Evolutionary conservation across 2,797 vertebrate species (phyloP).

Genomic region (Leuciscus waleckii): DNA sequence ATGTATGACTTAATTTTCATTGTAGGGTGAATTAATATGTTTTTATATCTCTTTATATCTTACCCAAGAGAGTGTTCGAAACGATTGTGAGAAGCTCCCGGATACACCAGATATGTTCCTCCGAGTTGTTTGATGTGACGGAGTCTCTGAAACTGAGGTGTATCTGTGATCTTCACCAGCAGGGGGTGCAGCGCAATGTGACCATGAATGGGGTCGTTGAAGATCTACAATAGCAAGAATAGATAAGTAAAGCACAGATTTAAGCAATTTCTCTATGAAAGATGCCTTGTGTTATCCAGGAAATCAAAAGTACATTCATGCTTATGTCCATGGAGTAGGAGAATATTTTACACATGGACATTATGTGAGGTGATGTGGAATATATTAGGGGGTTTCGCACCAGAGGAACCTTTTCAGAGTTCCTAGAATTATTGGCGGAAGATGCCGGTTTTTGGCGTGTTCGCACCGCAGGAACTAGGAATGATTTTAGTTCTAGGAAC

Average conservation of each 20-base stretch:
- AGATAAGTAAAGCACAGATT: neutral
- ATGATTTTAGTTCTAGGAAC: too few species aligned
- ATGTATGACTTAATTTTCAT: too few species aligned
- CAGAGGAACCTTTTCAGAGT: too few species aligned
- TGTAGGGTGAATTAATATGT: too few species aligned
- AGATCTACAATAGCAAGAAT: constrained; percentile 76
- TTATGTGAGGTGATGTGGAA: too few species aligned
- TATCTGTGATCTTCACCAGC: constrained; percentile 89
- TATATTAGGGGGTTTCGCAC: too few species aligned
- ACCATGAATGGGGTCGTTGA: constrained; percentile 94
- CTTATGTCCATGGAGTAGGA: neutral
- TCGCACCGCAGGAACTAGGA: too few species aligned
- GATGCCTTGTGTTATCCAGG: neutral
- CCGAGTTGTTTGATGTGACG: constrained; percentile 79
- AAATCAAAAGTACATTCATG: neutral
- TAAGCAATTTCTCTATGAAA: neutral
- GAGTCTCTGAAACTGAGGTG: constrained; percentile 83
- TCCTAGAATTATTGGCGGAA: too few species aligned
- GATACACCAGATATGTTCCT: constrained; percentile 76
- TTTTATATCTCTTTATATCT: too few species aligned
- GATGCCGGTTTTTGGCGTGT: too few species aligned
- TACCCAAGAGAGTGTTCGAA: constrained; percentile 77
- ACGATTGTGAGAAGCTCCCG: constrained; percentile 80
- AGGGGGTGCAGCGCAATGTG: constrained; percentile 90
- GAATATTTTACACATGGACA: neutral